Evolutionary conservation across 2,797 vertebrate genomes (phyloP).

Genomic region (Platyrinchus mystaceus): DNA sequence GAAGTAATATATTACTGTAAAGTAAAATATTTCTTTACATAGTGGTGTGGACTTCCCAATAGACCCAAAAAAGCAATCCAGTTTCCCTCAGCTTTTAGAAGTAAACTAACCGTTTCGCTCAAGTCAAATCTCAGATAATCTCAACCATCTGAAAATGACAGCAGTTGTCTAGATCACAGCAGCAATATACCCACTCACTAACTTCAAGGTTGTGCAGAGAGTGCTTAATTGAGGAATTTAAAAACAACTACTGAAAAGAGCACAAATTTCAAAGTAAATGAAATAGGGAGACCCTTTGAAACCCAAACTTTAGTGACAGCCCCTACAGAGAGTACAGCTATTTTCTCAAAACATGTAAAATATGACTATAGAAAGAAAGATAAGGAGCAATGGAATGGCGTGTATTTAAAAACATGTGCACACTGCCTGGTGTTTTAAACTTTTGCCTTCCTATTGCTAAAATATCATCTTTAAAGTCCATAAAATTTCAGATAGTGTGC

Average conservation of each 20-base stretch:
- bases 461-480: constrained; percentile 78
- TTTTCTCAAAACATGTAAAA: constrained; percentile 43
- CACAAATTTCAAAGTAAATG: constrained; percentile 54
- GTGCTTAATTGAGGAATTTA: constrained; percentile 50
- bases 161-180: constrained; percentile 50
- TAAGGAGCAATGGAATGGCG: constrained; percentile 1
- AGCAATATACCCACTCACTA: constrained; percentile 28
- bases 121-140: constrained; percentile 37
- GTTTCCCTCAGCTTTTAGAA: constrained; percentile 30
- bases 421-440: constrained; percentile 67
- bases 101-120: constrained; percentile 33
- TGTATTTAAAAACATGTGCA: constrained; percentile 49
- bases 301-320: constrained; percentile 56
- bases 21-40: neutral
- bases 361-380: constrained; percentile 50
- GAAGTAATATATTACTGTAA: neutral
- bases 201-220: constrained; percentile 30
- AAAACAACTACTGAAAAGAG: constrained; percentile 34
- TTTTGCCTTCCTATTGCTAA: constrained; percentile 74
- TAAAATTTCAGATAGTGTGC: constrained; percentile 83
- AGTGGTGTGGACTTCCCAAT: neutral
- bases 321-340: constrained; percentile 40
- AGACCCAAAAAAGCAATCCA: constrained; percentile 4
- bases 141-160: constrained; percentile 43
- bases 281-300: constrained; percentile 51